Evolutionary conservation across 2,888 invertebrate species (phyloP), one percentile per base, ranked within the genome.

Genomic region (Pterobdella sp.): DNA sequence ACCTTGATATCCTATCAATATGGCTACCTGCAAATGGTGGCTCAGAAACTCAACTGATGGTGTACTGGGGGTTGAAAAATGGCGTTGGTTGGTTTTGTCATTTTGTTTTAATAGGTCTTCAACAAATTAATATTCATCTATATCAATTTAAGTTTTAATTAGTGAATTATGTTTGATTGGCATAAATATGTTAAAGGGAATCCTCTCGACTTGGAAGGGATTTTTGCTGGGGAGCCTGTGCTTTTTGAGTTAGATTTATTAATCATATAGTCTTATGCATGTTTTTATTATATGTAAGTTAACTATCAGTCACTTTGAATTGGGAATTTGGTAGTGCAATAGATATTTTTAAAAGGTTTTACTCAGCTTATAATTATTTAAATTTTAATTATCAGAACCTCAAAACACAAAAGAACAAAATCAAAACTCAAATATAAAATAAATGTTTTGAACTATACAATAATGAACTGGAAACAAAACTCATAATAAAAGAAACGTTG

Each of bases 1-100:
- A 90, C 85, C 94, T 94, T 2, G 96, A 96, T 85, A 85, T 94
- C 67, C 83, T 95, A 56, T 89, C 7, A 2, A 3, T 32, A 7
- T 34, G 35, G 65, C 56, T 34, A 14, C 10, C 29, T n/a, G 34
- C 2, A 1, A 71, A 71, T 3, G n/a, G 35, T 1, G n/a, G 32
- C 22, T 22, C 4, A 14, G 22, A 1, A 14, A 63, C 31, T 34
- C 26, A 31, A 18, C 31, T 52, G n/a, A 49, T n/a, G n/a, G 26
- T 71, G 18, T 63, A 71, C 37, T 71, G 71, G 71, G 71, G 71
- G 0, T 63, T 36, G 26, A 60, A 29, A 63, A 32, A 63, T 60
- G 71, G 52, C n/a, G 32, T 71, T 14, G 36, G 71, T 71, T n/a
- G 42, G 68, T 68, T 65, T 29, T 63, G 7, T 63, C 26, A 63